These are phyloP conservation scores for Oxyura jamaicensis DNA, from an alignment of 2,113 vertebrate species.

Conservation along the genomic window DNA sequence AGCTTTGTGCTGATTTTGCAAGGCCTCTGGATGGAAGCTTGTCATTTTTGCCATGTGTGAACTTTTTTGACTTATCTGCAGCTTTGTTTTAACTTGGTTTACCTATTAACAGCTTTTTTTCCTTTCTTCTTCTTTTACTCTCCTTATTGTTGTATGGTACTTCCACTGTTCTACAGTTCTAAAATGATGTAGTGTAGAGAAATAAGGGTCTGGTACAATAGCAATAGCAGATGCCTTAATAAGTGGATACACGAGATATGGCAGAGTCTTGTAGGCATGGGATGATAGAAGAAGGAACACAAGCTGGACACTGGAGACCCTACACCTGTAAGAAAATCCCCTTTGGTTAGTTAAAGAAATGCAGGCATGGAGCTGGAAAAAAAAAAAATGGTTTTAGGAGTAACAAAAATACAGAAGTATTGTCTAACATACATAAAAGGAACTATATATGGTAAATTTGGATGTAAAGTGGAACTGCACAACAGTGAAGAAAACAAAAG, in stretches of 20 bases:
- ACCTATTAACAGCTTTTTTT: not conserved
- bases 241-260: not conserved
- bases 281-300: not conserved
- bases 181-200: not conserved
- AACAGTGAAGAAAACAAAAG: not conserved
- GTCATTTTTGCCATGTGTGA: not conserved
- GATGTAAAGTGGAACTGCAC: not conserved
- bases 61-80: not conserved
- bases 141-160: not conserved
- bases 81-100: not conserved
- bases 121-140: not conserved
- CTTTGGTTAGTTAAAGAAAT: not conserved
- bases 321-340: not conserved
- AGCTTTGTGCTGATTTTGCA: not conserved
- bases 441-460: not conserved
- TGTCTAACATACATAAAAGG: not conserved
- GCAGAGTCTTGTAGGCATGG: not conserved
- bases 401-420: not conserved
- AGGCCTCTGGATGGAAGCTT: not conserved
- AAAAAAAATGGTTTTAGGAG: not conserved
- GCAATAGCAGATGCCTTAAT: not conserved
- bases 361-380: not conserved
- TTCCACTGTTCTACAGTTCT: not conserved
- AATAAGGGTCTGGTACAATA: not conserved
- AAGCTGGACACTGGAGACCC: not conserved